These are phyloP conservation scores for Octonoba sinensis DNA, from an alignment of 2,888 invertebrate genomes.

Conservation along the genomic window DNA sequence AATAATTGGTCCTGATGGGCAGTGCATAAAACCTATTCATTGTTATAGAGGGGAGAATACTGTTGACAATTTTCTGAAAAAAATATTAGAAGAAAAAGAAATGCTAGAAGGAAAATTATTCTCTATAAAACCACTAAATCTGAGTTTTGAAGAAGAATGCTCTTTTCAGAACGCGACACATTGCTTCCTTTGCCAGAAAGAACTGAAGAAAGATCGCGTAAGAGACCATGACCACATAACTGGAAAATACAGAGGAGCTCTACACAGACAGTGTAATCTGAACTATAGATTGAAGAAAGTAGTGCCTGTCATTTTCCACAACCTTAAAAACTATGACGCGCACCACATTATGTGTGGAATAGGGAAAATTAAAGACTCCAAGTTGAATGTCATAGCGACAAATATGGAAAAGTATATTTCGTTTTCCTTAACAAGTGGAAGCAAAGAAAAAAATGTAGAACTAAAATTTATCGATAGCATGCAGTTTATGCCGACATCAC, in stretches of 20 bases:
- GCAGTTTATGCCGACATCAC: background rate
- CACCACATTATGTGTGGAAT: conserved; percentile 8
- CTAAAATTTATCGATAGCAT: conserved; percentile 3
- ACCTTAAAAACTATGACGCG: conserved; percentile 8
- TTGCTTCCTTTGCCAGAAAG: background rate
- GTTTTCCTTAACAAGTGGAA: conserved; percentile 2
- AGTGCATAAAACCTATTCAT: background rate
- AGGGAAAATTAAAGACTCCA: conserved; percentile 3
- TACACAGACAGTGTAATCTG: conserved; percentile 17
- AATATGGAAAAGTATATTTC: conserved; percentile 14
- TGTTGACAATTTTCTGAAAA: background rate
- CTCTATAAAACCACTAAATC: background rate
- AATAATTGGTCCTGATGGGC: conserved; percentile 5
- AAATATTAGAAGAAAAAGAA: conserved; percentile 1
- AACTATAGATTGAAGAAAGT: background rate
- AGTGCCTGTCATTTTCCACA: conserved; percentile 3
- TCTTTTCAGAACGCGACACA: background rate
- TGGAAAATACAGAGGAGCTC: background rate
- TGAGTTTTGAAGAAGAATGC: background rate
- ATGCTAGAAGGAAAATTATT: background rate
- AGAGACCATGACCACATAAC: conserved; percentile 1
- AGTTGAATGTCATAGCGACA: background rate
- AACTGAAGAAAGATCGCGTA: background rate
- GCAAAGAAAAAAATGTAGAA: background rate
- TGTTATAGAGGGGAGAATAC: conserved; percentile 4